These are phyloP conservation scores for Oostethus manadensis DNA, from an alignment of 2,113 vertebrate species.

Conservation along the genomic window DNA sequence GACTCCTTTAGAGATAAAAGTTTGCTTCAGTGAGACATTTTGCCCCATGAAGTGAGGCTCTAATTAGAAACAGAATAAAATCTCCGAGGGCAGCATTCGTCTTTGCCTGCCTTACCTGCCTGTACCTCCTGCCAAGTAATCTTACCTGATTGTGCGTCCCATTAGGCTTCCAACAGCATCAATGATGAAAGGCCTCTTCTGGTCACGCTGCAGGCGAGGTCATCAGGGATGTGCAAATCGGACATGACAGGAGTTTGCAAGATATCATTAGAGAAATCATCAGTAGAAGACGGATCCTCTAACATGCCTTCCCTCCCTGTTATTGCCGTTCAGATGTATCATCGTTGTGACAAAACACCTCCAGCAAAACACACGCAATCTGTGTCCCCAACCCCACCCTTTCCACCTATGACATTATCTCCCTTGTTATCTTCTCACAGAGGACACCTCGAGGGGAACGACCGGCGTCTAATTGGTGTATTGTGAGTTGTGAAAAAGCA, in stretches of 20 bases:
- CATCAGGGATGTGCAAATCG: conserved; percentile 43
- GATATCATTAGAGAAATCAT: conserved; percentile 51
- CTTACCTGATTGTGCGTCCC: conserved; percentile 60
- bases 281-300: conserved; percentile 24
- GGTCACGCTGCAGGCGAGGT: conserved; percentile 22
- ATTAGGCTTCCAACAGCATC: conserved; percentile 60
- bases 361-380: conserved; percentile 10
- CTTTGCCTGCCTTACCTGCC: conserved; percentile 37
- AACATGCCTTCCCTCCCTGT: not conserved
- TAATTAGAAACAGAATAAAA: conserved; percentile 53
- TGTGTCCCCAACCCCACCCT: conserved; percentile 8
- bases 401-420: conserved; percentile 20
- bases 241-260: conserved; percentile 61
- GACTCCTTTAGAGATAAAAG: too few species aligned
- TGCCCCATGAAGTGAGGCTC: conserved; percentile 33
- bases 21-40: too few species aligned
- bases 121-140: conserved; percentile 52
- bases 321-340: not conserved
- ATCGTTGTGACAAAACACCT: conserved; percentile 10
- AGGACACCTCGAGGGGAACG: not conserved
- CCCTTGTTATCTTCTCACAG: conserved; percentile 23
- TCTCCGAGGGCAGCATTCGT: conserved; percentile 27
- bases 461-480: conserved; percentile 14
- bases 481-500: conserved; percentile 28
- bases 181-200: conserved; percentile 54